These are phyloP conservation scores for Hirundo rustica DNA, from an alignment of 2,797 vertebrate genomes.

Conservation along the genomic window DNA sequence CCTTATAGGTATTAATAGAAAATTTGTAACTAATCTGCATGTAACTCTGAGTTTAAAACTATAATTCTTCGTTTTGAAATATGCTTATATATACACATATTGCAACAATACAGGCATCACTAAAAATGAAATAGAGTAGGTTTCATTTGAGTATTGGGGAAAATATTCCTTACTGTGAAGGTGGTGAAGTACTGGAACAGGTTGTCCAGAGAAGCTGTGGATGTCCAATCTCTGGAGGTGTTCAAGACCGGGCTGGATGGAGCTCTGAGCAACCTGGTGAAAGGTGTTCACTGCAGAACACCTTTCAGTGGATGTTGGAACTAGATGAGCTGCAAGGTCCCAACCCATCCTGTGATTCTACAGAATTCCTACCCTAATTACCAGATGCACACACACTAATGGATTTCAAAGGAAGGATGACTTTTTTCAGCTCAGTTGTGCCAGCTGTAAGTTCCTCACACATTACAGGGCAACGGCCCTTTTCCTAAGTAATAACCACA, in stretches of 20 bases:
- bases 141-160: background rate
- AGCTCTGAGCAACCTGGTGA: background rate
- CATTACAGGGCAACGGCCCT: rapidly evolving
- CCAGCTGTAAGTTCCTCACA: rapidly evolving
- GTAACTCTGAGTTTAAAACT: background rate
- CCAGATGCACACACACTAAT: background rate
- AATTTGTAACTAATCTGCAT: background rate
- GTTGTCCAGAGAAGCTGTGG: background rate
- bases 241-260: background rate
- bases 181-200: background rate
- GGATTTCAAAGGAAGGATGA: background rate
- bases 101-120: background rate
- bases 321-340: background rate
- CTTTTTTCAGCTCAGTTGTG: background rate
- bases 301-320: background rate
- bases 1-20: background rate
- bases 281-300: background rate
- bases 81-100: background rate
- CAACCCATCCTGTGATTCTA: background rate
- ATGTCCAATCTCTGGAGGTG: no score
- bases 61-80: background rate
- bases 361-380: background rate
- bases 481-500: background rate
- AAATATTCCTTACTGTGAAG: background rate
- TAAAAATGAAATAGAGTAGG: background rate